Base-by-base conservation (phyloP, 2,797 vertebrate genomes). In the Chelon labrosus region DNA sequence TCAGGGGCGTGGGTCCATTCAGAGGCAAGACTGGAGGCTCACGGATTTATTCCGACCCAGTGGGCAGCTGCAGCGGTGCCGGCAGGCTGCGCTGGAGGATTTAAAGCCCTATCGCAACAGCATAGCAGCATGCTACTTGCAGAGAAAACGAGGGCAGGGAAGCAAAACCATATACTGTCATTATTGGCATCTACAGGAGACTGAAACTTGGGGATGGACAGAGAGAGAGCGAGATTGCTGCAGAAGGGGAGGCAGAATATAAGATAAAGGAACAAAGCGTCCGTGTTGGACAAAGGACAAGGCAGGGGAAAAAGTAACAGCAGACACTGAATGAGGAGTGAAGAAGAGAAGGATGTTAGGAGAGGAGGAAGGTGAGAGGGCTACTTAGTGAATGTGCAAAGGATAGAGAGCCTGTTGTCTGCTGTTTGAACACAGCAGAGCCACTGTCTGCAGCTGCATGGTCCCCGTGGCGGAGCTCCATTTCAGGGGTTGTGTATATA, bases 401-500 rank as follows among this genome's bases (percentile, higher is more conserved):
- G 73, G 72, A 92, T 82, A 92, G 89, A 89, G 83, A 77, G 79
- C n/a, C 75, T 75, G 83, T 91, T 92, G 91, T 93, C 82, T 67
- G 52, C 63, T 44, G 52, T 81, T 73, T 49, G 77, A 75, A 82
- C 77, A 92, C 89, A 92, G 90, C 79, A 61, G 72, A 75, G 86
- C 64, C 83, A 71, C 82, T 92, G 88, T 93, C 79, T 82, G 89
- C 92, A 91, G 90, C 92, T 93, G 92, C 86, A 82, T 64, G 74
- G 80, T 55, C 77, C 77, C 76, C 27, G 77, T 83, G 79, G 70
- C 13, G 27, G 77, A 84, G 85, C 86, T 83, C 84, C 72, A 53
- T 80, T 70, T 66, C 70, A 46, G 70, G 69, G 73, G 74, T 70
- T 20, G 51, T 27, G 73, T 38, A 42, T 16, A 54, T 51, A 20